Evolutionary conservation across 2,797 vertebrate genomes (phyloP).

Genomic region (Carapus acus): DNA sequence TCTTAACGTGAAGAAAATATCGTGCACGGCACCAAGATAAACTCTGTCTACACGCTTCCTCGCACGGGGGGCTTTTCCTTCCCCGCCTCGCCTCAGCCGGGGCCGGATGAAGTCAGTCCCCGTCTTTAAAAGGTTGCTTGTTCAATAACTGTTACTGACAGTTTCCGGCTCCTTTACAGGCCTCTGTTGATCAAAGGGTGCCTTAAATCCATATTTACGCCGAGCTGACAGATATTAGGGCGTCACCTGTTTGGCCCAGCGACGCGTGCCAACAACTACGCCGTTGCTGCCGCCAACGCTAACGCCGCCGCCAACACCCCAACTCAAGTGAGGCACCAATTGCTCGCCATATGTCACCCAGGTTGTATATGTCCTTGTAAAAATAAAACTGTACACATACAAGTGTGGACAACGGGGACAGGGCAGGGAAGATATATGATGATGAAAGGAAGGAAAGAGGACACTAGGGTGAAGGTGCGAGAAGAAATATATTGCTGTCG

Average conservation of each 20-base stretch:
- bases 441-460: slow-evolving; percentile 21
- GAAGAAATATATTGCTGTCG: background rate
- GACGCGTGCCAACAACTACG: too few species aligned
- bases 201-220: slow-evolving; percentile 51
- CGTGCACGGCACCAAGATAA: slow-evolving; percentile 57
- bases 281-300: too few species aligned
- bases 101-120: slow-evolving; percentile 17
- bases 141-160: slow-evolving; percentile 13
- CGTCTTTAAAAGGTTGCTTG: slow-evolving; percentile 5
- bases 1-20: slow-evolving; percentile 65
- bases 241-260: slow-evolving; percentile 36
- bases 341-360: slow-evolving; percentile 49
- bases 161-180: slow-evolving; percentile 12
- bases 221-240: slow-evolving; percentile 38
- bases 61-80: slow-evolving; percentile 22
- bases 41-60: slow-evolving; percentile 45
- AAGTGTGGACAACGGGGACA: slow-evolving; percentile 42
- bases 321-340: slow-evolving; percentile 42
- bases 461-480: background rate
- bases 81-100: slow-evolving; percentile 26
- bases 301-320: slow-evolving; percentile 36
- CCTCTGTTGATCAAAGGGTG: slow-evolving; percentile 29
- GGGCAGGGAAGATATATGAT: slow-evolving; percentile 36
- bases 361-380: slow-evolving; percentile 65
- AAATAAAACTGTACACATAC: slow-evolving; percentile 52